phyloP scores from a whole-genome alignment of 2,888 invertebrate species.

The Mystacides longicornis region DNA sequence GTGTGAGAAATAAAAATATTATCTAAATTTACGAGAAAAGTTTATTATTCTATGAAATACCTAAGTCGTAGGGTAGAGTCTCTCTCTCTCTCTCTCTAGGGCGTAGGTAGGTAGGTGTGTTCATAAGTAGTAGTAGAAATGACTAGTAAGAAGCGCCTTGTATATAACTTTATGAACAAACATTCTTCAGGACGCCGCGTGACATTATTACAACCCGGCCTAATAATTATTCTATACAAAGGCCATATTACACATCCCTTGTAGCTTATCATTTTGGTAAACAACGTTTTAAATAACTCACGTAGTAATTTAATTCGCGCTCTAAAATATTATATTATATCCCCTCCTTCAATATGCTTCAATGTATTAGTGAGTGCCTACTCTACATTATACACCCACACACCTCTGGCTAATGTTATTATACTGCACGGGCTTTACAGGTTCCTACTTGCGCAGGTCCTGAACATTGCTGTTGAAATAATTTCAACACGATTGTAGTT shows the following conservation, averaged over 20 bases:
- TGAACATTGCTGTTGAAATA: too few relatives aligned
- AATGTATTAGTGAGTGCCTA: too few relatives aligned
- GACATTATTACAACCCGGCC: background rate
- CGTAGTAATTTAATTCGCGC: slow-evolving; percentile 2
- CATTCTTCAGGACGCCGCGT: background rate
- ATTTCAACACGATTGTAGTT: too few relatives aligned
- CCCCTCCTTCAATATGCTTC: background rate
- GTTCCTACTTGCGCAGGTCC: too few relatives aligned
- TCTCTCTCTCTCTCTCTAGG: too few relatives aligned
- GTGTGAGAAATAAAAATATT: background rate
- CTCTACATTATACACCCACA: too few relatives aligned
- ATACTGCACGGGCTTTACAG: too few relatives aligned
- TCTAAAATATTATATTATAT: background rate
- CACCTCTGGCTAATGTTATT: too few relatives aligned
- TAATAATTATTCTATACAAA: background rate
- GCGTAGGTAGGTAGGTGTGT: background rate
- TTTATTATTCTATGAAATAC: background rate
- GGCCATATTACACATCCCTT: background rate
- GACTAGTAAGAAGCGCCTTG: background rate
- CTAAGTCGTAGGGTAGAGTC: background rate
- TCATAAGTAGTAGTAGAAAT: background rate
- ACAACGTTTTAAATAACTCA: slow-evolving; percentile 3
- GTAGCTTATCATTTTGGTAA: slow-evolving; percentile 1
- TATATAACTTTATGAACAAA: background rate
- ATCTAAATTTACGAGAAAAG: background rate